phyloP scores from a whole-genome alignment of 1,140 invertebrate species.

The Euglossa dilemma region DNA sequence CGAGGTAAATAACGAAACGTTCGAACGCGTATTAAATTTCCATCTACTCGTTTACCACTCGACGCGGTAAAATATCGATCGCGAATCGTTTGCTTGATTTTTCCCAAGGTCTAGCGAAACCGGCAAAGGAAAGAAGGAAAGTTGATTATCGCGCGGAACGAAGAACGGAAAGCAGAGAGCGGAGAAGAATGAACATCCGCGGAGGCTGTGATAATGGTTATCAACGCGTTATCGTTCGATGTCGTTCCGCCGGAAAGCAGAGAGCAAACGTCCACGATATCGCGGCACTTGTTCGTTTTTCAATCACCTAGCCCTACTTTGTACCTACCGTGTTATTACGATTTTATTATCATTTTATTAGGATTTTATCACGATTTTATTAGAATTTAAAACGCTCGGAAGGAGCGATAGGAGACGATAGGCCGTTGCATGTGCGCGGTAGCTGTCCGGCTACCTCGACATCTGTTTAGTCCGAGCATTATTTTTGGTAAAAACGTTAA shows the following conservation, averaged over 20 bases:
- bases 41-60: neutral
- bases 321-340: no score
- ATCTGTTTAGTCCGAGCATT: neutral
- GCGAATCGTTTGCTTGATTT: neutral
- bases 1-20: slow-evolving; percentile 1
- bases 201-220: slow-evolving; percentile 58
- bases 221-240: slow-evolving; percentile 41
- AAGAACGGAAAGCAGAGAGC: neutral
- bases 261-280: neutral
- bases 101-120: no score
- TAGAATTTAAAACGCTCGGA: no score
- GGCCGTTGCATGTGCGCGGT: neutral
- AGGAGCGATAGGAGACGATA: neutral
- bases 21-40: slow-evolving; percentile 4
- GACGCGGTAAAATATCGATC: neutral
- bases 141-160: neutral
- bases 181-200: neutral
- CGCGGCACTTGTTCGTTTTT: neutral
- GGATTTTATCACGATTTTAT: no score
- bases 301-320: no score
- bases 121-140: neutral
- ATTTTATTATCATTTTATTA: no score
- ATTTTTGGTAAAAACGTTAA: neutral
- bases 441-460: neutral
- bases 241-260: slow-evolving; percentile 3